Percentiles rank a stretch among this genome's conserved stretches.
These are phyloP conservation scores for Mastomys natalensis DNA, from an alignment of 2,113 vertebrate genomes.

Conservation along the genomic window DNA sequence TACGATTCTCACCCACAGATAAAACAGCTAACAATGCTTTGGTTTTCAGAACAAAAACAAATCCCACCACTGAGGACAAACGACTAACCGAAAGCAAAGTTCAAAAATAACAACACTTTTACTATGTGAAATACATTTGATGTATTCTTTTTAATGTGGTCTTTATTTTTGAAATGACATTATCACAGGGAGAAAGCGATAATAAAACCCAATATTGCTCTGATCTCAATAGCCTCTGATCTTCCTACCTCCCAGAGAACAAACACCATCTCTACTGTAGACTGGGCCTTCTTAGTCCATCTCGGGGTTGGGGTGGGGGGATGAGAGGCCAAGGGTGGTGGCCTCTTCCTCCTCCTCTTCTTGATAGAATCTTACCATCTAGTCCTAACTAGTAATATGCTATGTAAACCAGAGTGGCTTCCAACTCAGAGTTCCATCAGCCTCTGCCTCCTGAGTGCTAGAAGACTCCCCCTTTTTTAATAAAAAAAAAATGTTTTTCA, in stretches of 20 bases:
- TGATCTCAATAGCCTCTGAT: neutral
- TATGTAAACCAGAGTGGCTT: neutral
- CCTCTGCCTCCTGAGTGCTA: neutral
- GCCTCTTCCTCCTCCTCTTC: neutral
- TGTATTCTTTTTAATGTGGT: neutral
- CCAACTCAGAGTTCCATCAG: neutral
- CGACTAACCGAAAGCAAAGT: neutral
- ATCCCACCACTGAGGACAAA: neutral
- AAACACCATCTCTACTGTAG: neutral
- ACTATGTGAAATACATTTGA: neutral
- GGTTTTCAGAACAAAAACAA: neutral
- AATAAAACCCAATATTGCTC: neutral
- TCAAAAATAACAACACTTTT: neutral
- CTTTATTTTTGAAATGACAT: conserved; percentile 20
- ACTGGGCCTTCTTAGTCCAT: neutral
- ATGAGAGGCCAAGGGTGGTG: neutral
- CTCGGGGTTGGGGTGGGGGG: too few species aligned
- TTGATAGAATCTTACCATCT: neutral
- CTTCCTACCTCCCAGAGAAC: neutral
- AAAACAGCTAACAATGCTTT: neutral
- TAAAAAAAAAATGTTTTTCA: neutral
- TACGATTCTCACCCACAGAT: neutral
- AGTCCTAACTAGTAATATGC: neutral
- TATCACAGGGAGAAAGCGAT: neutral
- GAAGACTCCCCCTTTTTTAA: neutral